These are phyloP conservation scores for Apodemia hepburni DNA, from an alignment of 2,888 invertebrate species.

Conservation along the genomic window DNA sequence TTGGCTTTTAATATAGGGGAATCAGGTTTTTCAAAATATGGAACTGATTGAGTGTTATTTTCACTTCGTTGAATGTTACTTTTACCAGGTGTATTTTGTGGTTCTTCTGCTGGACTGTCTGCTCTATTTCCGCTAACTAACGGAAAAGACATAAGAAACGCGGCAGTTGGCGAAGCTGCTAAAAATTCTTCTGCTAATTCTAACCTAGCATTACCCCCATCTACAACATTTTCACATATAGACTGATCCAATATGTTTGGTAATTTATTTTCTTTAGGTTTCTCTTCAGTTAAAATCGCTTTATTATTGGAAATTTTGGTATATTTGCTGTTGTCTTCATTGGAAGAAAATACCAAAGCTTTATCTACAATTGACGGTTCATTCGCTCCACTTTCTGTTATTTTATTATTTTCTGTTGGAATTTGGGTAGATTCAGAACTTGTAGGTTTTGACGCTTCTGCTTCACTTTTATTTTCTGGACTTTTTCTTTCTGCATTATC, in stretches of 20 bases:
- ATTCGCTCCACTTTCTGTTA: background rate
- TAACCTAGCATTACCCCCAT: slow-evolving; percentile 78
- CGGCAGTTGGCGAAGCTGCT: slow-evolving; percentile 86
- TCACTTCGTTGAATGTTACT: slow-evolving; percentile 39
- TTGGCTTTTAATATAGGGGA: slow-evolving; percentile 39
- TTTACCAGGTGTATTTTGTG: slow-evolving; percentile 42
- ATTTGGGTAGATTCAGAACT: slow-evolving; percentile 2
- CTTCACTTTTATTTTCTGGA: background rate
- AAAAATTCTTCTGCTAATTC: slow-evolving; percentile 77
- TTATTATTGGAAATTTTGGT: slow-evolving; percentile 39
- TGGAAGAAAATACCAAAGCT: slow-evolving; percentile 31
- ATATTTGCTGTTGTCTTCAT: slow-evolving; percentile 27
- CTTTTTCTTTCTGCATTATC: background rate
- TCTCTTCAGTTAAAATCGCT: slow-evolving; percentile 37
- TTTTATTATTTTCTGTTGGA: slow-evolving; percentile 17
- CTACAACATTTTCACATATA: slow-evolving; percentile 62
- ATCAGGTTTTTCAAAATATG: slow-evolving; percentile 49
- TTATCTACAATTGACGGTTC: slow-evolving; percentile 28
- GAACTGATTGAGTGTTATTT: slow-evolving; percentile 37
- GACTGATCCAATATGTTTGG: slow-evolving; percentile 60
- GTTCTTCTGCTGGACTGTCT: slow-evolving; percentile 70
- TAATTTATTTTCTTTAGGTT: slow-evolving; percentile 60
- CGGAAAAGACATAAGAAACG: slow-evolving; percentile 88
- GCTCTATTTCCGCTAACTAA: slow-evolving; percentile 82
- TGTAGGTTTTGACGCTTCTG: slow-evolving; percentile 10